These are phyloP conservation scores for Hermetia illucens DNA, from an alignment of 1,140 invertebrate species.

Conservation along the genomic window DNA sequence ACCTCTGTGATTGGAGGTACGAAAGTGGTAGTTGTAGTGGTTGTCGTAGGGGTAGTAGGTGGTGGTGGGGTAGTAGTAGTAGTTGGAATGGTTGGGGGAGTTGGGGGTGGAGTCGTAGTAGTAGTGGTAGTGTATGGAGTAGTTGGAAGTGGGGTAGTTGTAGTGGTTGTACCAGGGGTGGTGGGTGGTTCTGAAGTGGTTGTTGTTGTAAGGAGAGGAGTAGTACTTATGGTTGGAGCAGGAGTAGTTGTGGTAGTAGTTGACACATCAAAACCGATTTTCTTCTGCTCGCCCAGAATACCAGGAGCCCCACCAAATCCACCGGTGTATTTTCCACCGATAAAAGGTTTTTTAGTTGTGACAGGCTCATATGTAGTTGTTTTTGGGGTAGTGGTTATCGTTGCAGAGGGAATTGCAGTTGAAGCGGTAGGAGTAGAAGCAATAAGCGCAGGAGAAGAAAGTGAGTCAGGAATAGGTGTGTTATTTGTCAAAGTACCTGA, in stretches of 20 bases:
- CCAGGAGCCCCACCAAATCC: neutral
- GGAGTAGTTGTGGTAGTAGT: constrained; percentile 8
- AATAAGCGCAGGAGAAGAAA: too few species aligned
- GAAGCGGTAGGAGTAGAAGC: too few species aligned
- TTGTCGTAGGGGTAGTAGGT: neutral
- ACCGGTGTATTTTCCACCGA: neutral
- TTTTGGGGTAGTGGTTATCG: neutral
- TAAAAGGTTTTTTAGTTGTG: neutral
- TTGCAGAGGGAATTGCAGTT: too few species aligned
- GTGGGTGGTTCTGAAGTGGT: constrained; percentile 6
- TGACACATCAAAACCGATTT: constrained; percentile 1
- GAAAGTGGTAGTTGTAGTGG: constrained; percentile 7
- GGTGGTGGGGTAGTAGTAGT: neutral
- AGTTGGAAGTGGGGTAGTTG: neutral
- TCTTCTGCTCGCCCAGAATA: neutral
- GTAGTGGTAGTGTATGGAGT: neutral
- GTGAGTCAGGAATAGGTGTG: neutral
- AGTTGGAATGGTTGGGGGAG: neutral
- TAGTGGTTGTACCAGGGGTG: constrained; percentile 5
- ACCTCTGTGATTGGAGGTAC: constrained; percentile 1
- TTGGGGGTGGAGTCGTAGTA: neutral
- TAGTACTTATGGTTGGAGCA: constrained; percentile 7
- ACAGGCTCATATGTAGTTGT: neutral
- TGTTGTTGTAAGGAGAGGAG: constrained; percentile 9
- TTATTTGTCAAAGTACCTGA: neutral